phyloP scores from a whole-genome alignment of 2,888 invertebrate species.

The Lordiphosa fenestrarum region DNA sequence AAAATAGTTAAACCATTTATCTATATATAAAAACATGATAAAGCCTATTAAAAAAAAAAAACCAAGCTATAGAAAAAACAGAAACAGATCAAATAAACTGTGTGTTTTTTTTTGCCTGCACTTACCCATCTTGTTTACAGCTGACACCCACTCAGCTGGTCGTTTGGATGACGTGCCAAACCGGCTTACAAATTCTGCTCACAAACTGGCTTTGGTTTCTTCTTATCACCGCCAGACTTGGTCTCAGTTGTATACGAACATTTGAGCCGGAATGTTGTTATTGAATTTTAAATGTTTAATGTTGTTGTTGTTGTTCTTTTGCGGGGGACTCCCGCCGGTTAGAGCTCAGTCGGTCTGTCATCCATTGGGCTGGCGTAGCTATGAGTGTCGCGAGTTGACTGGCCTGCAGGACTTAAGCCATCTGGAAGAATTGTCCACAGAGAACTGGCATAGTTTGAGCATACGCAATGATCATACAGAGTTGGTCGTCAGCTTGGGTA shows the following conservation, averaged over 20 bases:
- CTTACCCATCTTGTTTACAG: constrained; percentile 18
- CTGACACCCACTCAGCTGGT: constrained; percentile 26
- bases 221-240: constrained; percentile 32
- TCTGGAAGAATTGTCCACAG: constrained; percentile 12
- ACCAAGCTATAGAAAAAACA: constrained; percentile 27
- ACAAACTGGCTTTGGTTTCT: constrained; percentile 3
- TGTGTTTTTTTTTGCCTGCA: constrained; percentile 8
- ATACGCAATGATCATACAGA: constrained; percentile 46
- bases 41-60: constrained; percentile 53
- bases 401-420: constrained; percentile 43
- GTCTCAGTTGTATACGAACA: constrained; percentile 38
- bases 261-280: constrained; percentile 45
- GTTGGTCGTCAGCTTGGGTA: constrained; percentile 37
- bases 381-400: constrained; percentile 50
- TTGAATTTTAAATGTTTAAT: constrained; percentile 7
- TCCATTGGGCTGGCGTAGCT: constrained; percentile 28
- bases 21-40: constrained; percentile 27
- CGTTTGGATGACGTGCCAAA: constrained; percentile 32
- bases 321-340: constrained; percentile 3
- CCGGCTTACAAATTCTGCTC: constrained; percentile 32
- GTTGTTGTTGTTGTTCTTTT: constrained; percentile 30
- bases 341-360: constrained; percentile 29
- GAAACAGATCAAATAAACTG: constrained; percentile 22
- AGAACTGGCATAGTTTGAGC: constrained; percentile 44
- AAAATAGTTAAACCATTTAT: constrained; percentile 27